These are phyloP conservation scores for Bergia puertoricense DNA, from an alignment of 92 coral and sea anemone genomes.

Conservation along the genomic window DNA sequence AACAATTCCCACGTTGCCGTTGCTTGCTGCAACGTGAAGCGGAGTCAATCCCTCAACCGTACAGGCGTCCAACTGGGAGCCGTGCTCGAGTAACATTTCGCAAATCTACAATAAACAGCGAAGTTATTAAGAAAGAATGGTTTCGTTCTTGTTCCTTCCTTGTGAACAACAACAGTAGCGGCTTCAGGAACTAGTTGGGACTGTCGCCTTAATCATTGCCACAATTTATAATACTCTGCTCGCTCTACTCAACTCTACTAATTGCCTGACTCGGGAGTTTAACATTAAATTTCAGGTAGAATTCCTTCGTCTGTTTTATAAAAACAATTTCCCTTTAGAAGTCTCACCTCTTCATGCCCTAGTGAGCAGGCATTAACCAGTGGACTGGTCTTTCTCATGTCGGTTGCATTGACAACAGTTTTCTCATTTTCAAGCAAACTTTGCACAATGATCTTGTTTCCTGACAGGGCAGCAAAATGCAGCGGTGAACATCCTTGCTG, in stretches of 20 bases:
- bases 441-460: constrained; percentile 39
- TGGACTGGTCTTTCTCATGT: constrained; percentile 4
- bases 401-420: constrained; percentile 11
- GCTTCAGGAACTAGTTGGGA: too few relatives aligned
- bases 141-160: too few relatives aligned
- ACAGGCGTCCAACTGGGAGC: constrained; percentile 2
- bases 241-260: too few relatives aligned
- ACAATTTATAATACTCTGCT: too few relatives aligned
- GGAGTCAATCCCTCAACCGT: constrained; percentile 25
- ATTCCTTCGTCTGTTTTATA: too few relatives aligned
- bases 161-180: too few relatives aligned
- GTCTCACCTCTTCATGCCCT: constrained; percentile 25
- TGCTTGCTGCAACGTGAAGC: constrained; percentile 21
- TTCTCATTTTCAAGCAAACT: constrained; percentile 20
- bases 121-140: neutral
- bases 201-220: too few relatives aligned
- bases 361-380: constrained; percentile 14
- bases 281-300: too few relatives aligned
- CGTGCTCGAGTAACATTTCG: constrained; percentile 20
- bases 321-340: too few relatives aligned
- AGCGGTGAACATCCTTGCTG: constrained; percentile 44
- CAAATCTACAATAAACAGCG: constrained; percentile 4
- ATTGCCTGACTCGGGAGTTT: too few relatives aligned
- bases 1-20: neutral
- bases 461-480: constrained; percentile 55